phyloP scores from a whole-genome alignment of 2,888 invertebrate genomes.

The Notodonta ziczac region DNA sequence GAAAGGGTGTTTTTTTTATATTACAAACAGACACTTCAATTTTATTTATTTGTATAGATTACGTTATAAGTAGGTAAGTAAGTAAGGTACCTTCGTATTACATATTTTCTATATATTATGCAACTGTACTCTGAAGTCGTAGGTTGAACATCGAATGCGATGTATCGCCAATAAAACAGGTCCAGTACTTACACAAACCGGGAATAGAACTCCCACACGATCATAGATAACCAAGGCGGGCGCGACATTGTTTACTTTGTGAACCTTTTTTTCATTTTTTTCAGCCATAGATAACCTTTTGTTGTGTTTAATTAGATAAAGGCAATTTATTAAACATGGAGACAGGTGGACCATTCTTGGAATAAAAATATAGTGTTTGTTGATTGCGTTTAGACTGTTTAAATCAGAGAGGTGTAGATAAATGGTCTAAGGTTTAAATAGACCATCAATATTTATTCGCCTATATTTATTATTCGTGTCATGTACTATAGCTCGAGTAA shows the following conservation, averaged over 20 bases:
- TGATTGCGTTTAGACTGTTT: background rate
- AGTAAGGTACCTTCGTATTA: too few relatives aligned
- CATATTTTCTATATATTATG: too few relatives aligned
- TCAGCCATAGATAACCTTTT: conserved; percentile 9
- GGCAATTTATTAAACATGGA: background rate
- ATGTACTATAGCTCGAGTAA: too few relatives aligned
- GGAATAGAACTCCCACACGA: conserved; percentile 36
- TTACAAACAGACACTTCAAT: too few relatives aligned
- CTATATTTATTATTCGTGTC: too few relatives aligned
- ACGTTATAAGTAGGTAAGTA: too few relatives aligned
- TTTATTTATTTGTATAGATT: too few relatives aligned
- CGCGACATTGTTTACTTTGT: conserved; percentile 20
- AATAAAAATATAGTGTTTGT: background rate
- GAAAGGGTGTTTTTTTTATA: too few relatives aligned
- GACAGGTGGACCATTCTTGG: background rate
- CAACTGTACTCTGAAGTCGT: background rate
- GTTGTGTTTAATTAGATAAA: conserved; percentile 4
- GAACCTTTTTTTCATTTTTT: conserved; percentile 5
- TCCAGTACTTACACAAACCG: conserved; percentile 31
- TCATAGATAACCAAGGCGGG: conserved; percentile 28
- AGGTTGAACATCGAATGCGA: background rate
- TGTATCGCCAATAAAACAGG: conserved; percentile 36
- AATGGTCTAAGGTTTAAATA: too few relatives aligned
- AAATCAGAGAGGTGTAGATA: too few relatives aligned
- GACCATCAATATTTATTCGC: too few relatives aligned